A percentile compares a stretch with the other conserved stretches of the same genome.
Conservation (phyloP, 2,113 vertebrate genomes). For the Camelus dromedarius region DNA sequence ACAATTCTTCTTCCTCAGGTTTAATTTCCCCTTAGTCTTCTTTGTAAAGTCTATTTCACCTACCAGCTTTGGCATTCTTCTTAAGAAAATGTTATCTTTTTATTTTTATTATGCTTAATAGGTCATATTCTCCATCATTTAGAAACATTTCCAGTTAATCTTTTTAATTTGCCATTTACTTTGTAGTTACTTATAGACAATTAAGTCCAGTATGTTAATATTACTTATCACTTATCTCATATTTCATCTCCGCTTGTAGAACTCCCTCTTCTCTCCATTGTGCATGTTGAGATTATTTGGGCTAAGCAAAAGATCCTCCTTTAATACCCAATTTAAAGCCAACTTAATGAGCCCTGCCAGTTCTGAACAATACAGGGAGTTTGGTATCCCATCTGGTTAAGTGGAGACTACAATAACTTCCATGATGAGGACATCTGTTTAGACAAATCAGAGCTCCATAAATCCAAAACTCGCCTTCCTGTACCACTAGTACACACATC, state of each 20-base stretch:
- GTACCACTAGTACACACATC: neutral
- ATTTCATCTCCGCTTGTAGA: slow-evolving; percentile 70
- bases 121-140: slow-evolving; percentile 72
- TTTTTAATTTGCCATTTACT: slow-evolving; percentile 84
- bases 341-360: slow-evolving; percentile 84
- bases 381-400: slow-evolving; percentile 84
- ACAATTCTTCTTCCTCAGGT: neutral
- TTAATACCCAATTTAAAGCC: slow-evolving; percentile 84
- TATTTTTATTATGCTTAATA: slow-evolving; percentile 62
- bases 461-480: slow-evolving; percentile 62
- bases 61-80: slow-evolving; percentile 21
- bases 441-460: slow-evolving; percentile 73
- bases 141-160: slow-evolving; percentile 81
- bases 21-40: slow-evolving; percentile 58
- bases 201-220: slow-evolving; percentile 84
- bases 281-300: slow-evolving; percentile 85
- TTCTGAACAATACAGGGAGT: slow-evolving; percentile 81
- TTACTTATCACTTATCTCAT: slow-evolving; percentile 79
- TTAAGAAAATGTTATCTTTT: slow-evolving; percentile 59
- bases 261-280: slow-evolving; percentile 79
- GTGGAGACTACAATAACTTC: slow-evolving; percentile 80
- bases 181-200: slow-evolving; percentile 85
- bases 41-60: slow-evolving; percentile 44
- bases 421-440: slow-evolving; percentile 82
- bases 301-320: slow-evolving; percentile 83